Evolutionary conservation across 1,140 invertebrate genomes (phyloP).

Genomic region (Eufriesea mexicana): DNA sequence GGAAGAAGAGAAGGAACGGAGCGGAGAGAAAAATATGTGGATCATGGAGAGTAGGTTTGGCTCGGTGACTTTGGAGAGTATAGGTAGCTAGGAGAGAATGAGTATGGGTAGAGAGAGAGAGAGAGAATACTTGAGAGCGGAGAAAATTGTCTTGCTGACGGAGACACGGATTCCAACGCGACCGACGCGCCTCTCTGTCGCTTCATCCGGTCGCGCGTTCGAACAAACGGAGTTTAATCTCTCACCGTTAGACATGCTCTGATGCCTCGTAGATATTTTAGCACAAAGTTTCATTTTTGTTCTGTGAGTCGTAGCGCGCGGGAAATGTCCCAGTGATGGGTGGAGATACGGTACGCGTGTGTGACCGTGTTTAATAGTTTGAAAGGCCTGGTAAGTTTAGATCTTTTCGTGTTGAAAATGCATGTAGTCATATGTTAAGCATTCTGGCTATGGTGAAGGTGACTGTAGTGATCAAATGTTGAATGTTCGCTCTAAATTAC

Average conservation of each 20-base stretch:
- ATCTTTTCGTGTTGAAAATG: not conserved
- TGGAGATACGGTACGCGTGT: not conserved
- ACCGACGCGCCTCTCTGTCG: not conserved
- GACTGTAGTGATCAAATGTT: too few relatives aligned
- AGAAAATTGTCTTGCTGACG: conserved; percentile 25
- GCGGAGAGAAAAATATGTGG: too few relatives aligned
- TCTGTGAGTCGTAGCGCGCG: too few relatives aligned
- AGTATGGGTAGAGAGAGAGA: not conserved
- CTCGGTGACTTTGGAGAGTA: too few relatives aligned
- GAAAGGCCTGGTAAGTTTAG: too few relatives aligned
- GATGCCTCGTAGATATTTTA: conserved; percentile 36
- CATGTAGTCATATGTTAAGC: too few relatives aligned
- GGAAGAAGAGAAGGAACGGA: not conserved
- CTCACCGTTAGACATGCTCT: conserved; percentile 40
- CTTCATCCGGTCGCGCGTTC: not conserved
- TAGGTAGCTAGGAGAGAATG: too few relatives aligned
- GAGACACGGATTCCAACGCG: not conserved
- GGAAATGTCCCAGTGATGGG: too few relatives aligned
- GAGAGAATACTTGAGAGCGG: too few relatives aligned
- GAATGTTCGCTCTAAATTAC: too few relatives aligned
- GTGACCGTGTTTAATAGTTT: not conserved
- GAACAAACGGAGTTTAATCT: conserved; percentile 50
- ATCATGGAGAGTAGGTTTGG: not conserved
- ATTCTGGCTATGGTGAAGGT: too few relatives aligned
- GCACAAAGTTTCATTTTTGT: conserved; percentile 31